Evolutionary conservation across 2,113 vertebrate genomes (phyloP).

Genomic region (Callipepla squamata): DNA sequence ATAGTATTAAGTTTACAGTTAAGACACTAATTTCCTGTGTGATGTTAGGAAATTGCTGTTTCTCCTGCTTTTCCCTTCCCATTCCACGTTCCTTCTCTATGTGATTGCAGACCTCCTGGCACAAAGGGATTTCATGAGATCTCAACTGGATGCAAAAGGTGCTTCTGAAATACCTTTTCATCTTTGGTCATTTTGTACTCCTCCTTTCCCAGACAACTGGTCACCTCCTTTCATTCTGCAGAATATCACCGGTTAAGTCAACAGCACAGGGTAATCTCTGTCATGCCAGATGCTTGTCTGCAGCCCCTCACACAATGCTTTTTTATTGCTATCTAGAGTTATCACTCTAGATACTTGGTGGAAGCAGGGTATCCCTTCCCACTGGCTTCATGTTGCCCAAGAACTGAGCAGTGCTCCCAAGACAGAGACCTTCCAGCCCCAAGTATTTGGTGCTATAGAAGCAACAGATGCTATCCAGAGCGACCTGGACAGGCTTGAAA

Average conservation of each 20-base stretch:
- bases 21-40: not conserved
- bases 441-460: not conserved
- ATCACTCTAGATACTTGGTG: not conserved
- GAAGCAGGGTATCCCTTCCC: not conserved
- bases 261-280: not conserved
- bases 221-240: slow-evolving; percentile 7
- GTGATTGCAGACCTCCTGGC: not conserved
- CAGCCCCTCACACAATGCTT: slow-evolving; percentile 2
- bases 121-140: not conserved
- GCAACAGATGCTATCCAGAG: not conserved
- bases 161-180: not conserved
- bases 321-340: not conserved
- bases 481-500: no score
- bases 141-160: not conserved
- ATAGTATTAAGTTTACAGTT: not conserved
- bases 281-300: slow-evolving; percentile 26
- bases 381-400: not conserved
- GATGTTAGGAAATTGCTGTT: not conserved
- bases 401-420: not conserved
- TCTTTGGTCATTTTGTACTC: not conserved
- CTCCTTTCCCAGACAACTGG: not conserved
- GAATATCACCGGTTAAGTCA: not conserved
- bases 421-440: not conserved
- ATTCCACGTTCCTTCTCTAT: not conserved
- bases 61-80: not conserved